phyloP scores from a whole-genome alignment of 2,888 invertebrate genomes.

The Cyrtodaria siliqua region DNA sequence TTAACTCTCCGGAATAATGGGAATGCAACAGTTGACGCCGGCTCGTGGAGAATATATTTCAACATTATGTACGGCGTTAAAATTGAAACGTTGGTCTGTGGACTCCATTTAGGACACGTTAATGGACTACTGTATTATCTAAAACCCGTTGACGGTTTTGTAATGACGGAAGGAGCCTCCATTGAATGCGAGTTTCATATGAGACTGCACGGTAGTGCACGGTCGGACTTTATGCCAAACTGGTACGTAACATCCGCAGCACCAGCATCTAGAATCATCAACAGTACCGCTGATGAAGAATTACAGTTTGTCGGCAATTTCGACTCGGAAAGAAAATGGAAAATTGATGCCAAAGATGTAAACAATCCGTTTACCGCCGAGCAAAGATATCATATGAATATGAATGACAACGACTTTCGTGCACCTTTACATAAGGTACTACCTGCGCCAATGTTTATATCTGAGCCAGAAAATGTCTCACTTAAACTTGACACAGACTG shows the following conservation, averaged over 20 bases:
- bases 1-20: constrained; percentile 9
- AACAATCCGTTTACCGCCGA: constrained; percentile 39
- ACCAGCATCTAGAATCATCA: constrained; percentile 6
- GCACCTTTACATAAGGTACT: no score
- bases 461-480: no score
- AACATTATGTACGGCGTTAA: constrained; percentile 13
- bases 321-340: constrained; percentile 30
- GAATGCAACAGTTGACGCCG: neutral
- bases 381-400: constrained; percentile 26
- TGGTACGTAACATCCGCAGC: constrained; percentile 46
- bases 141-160: constrained; percentile 1
- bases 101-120: neutral
- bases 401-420: neutral
- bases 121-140: constrained; percentile 17
- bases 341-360: constrained; percentile 8
- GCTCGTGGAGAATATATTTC: constrained; percentile 13
- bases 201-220: constrained; percentile 4
- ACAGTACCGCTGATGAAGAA: constrained; percentile 26
- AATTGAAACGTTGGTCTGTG: neutral
- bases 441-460: no score
- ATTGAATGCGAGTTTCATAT: constrained; percentile 9
- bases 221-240: constrained; percentile 46
- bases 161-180: neutral
- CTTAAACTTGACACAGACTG: constrained; percentile 32
- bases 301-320: constrained; percentile 24